A percentile compares a stretch with the other conserved stretches of the same genome.
These are phyloP conservation scores for Erebia ligea DNA, from an alignment of 2,888 invertebrate genomes.

Conservation along the genomic window DNA sequence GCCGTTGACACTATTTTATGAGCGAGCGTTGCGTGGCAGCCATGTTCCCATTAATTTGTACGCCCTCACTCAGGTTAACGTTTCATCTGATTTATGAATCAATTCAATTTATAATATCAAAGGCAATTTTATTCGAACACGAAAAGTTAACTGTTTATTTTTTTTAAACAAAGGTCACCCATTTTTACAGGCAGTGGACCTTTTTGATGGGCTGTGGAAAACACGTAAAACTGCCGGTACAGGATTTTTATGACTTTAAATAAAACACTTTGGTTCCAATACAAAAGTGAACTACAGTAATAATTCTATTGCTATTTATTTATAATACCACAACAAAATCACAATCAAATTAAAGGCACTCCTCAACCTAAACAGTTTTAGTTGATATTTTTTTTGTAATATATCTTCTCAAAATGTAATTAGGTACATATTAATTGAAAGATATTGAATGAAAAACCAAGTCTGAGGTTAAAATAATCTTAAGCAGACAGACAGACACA, in stretches of 20 bases:
- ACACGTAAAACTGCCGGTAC: background rate
- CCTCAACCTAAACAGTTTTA: too few relatives aligned
- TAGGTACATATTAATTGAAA: too few relatives aligned
- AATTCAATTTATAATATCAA: constrained; percentile 35
- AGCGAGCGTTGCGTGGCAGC: constrained; percentile 61
- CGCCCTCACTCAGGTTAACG: constrained; percentile 50
- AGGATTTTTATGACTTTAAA: background rate
- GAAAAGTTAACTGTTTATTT: constrained; percentile 20
- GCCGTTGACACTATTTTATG: constrained; percentile 79
- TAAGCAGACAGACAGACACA: too few relatives aligned
- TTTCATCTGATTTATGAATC: constrained; percentile 43
- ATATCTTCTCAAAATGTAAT: too few relatives aligned
- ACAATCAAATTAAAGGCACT: background rate
- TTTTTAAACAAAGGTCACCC: constrained; percentile 10
- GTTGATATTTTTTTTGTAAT: too few relatives aligned
- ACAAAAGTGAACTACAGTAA: background rate
- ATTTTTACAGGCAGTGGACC: background rate
- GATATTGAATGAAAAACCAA: too few relatives aligned
- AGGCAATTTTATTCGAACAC: constrained; percentile 25
- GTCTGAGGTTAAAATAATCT: too few relatives aligned
- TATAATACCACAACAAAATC: background rate
- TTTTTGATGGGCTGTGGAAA: background rate
- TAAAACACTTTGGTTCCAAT: background rate
- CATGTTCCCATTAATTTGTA: constrained; percentile 65
- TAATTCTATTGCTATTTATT: background rate